phyloP scores from a whole-genome alignment of 2,797 vertebrate genomes.

The Silurus lanzhouensis region DNA sequence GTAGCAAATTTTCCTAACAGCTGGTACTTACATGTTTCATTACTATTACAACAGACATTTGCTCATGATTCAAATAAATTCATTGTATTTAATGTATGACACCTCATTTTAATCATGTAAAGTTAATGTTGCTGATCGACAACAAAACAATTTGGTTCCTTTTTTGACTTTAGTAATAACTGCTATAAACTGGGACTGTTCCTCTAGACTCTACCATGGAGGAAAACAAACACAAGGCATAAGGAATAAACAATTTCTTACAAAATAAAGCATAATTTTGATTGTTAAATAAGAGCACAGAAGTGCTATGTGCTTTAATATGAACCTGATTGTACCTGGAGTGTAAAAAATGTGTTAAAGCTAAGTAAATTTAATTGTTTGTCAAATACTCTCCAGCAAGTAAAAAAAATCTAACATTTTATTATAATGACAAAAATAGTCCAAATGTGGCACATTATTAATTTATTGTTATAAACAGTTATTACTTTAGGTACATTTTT shows the following conservation, averaged over 20 bases:
- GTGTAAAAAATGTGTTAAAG: too few relatives aligned
- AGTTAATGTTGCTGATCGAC: neutral
- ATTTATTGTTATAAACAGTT: too few relatives aligned
- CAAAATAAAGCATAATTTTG: neutral
- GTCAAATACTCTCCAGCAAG: too few relatives aligned
- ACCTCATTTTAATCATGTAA: neutral
- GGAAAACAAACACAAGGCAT: neutral
- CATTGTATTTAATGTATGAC: neutral
- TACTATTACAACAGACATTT: neutral
- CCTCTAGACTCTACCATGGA: neutral
- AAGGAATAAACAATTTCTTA: neutral
- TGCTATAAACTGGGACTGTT: neutral
- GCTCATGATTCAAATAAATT: neutral
- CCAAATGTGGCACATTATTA: neutral
- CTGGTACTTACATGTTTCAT: neutral
- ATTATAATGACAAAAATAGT: neutral
- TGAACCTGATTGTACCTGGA: too few relatives aligned
- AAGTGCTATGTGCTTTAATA: neutral
- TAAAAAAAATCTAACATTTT: neutral
- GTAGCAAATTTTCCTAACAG: neutral
- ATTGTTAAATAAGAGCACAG: neutral
- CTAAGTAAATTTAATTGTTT: neutral
- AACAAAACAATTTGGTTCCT: neutral
- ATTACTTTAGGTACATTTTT: neutral
- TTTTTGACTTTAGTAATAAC: neutral